Evolutionary conservation across 1,140 invertebrate species (phyloP).

Genomic region (Drosophila erecta): DNA sequence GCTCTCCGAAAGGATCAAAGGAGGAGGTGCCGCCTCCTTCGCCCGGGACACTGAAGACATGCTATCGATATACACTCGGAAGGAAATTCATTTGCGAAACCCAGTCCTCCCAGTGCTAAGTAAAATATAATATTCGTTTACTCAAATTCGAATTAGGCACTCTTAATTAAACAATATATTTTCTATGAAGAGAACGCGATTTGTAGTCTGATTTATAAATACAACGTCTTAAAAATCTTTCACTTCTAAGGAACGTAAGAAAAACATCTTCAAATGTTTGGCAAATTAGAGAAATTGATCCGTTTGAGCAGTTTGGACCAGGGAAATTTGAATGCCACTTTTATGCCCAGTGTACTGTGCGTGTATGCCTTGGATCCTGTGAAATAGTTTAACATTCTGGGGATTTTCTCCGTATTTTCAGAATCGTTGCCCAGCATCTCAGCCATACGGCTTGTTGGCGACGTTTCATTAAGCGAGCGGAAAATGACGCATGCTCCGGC

Average conservation of each 20-base stretch:
- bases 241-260: no score
- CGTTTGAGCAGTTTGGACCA: no score
- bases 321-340: not conserved
- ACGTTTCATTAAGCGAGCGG: constrained; percentile 59
- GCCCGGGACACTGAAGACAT: constrained; percentile 9
- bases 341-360: constrained; percentile 11
- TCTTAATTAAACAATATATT: no score
- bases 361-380: constrained; percentile 1
- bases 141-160: no score
- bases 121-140: no score
- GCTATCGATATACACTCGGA: constrained; percentile 17
- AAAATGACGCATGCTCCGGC: constrained; percentile 56
- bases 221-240: no score
- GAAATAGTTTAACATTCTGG: constrained; percentile 35
- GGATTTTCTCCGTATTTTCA: constrained; percentile 41
- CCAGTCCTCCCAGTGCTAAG: not conserved
- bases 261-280: no score
- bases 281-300: no score
- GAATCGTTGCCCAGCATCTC: constrained; percentile 19
- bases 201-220: no score
- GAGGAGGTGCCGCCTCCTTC: constrained; percentile 2
- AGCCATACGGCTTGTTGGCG: constrained; percentile 34
- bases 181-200: no score
- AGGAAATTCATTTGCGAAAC: not conserved
- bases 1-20: constrained; percentile 35